Base-by-base conservation (phyloP, 2,113 vertebrate species). In the Notechis scutatus region DNA sequence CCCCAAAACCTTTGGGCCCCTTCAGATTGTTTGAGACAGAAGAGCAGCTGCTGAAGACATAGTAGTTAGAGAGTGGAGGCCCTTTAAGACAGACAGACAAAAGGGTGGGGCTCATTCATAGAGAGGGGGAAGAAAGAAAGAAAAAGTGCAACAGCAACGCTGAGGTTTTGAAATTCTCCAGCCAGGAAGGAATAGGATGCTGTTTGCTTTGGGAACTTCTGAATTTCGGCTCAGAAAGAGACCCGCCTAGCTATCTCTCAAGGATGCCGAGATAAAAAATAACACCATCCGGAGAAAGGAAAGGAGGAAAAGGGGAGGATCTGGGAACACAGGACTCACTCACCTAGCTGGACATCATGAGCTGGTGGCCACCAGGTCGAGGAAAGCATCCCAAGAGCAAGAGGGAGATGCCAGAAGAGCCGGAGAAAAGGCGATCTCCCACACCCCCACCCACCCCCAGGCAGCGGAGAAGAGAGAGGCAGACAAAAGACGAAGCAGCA, bases 81-180 rank as follows among this genome's bases (percentile, higher is more conserved):
- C 96, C 96, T 96, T 96, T 96, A 95, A 96, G 96, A 56, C 45
- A 91, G 12, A 56, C 50, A 93, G 88, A 59, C 92, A 94, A 89
- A 94, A 96, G 97, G 97, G 96, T 93, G 96, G 95, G 96, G 96
- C 93, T 95, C 95, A 87, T 18, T 92, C 93, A 96, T 93, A 95
- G 12, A 64, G 59, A 56, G 56, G 2, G 57, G 23, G 24, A 47
- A 47, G 47, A 50, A 7, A 3, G 3, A 8, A 47, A 6, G 7
- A 50, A 9, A 4, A 1, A 42, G 94, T 93, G 34, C 69, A 87
- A 88, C 39, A 69, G 69, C 57, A 24, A 42, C 10, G 42, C 21
- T 85, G 90, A 21, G 29, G 18, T 90, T 85, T n/a, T n/a, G 14
- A 89, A 88, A 74, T 87, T 89, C 88, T 85, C 88, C 42, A 64